Percentiles rank a stretch among this genome's conserved stretches.
Evolutionary conservation across 2,113 vertebrate genomes (phyloP).

Genomic region (Sialia sialis): DNA sequence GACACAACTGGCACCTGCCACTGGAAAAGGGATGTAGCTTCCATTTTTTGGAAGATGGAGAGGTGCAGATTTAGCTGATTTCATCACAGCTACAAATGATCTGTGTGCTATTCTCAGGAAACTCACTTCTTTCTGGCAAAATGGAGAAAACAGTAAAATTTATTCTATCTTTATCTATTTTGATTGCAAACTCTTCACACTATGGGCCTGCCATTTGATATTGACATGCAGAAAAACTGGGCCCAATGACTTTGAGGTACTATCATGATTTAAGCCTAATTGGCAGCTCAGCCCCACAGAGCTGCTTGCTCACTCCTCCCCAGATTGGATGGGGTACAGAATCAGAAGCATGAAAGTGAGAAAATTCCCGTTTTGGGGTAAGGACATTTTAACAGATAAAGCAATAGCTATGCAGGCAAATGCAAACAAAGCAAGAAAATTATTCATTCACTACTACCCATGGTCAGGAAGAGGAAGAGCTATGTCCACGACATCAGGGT

Average conservation of each 20-base stretch:
- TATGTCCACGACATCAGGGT: background rate
- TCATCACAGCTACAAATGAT: background rate
- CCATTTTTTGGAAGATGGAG: background rate
- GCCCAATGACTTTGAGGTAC: background rate
- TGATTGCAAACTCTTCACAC: background rate
- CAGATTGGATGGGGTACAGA: rapidly evolving
- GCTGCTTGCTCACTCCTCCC: rapidly evolving
- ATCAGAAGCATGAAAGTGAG: background rate
- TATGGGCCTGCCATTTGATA: background rate
- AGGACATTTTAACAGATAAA: background rate
- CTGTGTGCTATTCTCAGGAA: background rate
- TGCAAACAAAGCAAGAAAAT: background rate
- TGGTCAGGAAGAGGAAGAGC: background rate
- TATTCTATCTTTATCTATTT: background rate
- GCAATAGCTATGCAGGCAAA: background rate
- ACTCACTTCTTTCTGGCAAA: background rate
- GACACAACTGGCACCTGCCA: background rate
- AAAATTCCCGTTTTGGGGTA: background rate
- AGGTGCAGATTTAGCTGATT: background rate
- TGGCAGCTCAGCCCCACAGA: background rate
- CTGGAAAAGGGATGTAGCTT: background rate
- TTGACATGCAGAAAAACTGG: background rate
- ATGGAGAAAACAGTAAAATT: background rate
- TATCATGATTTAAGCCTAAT: background rate
- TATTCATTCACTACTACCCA: background rate